Conservation (phyloP, 2,113 vertebrate genomes). For the Pholis gunnellus region DNA sequence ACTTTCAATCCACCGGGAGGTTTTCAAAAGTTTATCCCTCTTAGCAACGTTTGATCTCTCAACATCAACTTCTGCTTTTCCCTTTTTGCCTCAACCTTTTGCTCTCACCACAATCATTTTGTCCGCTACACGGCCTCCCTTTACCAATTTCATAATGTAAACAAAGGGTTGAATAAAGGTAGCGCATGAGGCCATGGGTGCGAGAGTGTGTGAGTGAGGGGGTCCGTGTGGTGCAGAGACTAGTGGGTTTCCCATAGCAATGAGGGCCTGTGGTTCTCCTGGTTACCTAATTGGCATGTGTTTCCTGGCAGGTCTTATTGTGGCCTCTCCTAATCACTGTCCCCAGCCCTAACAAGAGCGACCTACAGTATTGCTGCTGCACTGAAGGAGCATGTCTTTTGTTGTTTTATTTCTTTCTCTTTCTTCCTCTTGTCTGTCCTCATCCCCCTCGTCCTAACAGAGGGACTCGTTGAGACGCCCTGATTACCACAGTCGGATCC, state of each 20-base stretch:
- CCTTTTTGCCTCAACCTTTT: constrained; percentile 34
- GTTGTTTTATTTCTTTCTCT: constrained; percentile 80
- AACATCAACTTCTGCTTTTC: constrained; percentile 19
- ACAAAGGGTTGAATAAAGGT: constrained; percentile 62
- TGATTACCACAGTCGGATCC: constrained; percentile 77
- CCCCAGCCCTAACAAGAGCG: constrained; percentile 81
- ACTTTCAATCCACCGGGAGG: constrained; percentile 34
- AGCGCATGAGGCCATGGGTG: constrained; percentile 40
- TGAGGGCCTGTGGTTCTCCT: constrained; percentile 79
- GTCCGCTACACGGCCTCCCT: constrained; percentile 5
- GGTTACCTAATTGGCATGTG: constrained; percentile 86
- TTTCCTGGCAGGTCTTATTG: constrained; percentile 83
- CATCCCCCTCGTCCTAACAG: constrained; percentile 69
- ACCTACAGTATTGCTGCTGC: constrained; percentile 78
- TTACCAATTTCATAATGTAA: constrained; percentile 69
- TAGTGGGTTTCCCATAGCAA: constrained; percentile 79
- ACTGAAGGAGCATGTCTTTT: constrained; percentile 81
- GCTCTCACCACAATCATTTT: constrained; percentile 20
- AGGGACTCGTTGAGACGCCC: constrained; percentile 70
- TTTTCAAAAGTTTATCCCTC: constrained; percentile 34
- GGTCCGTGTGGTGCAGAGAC: constrained; percentile 47
- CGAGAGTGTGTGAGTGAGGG: neutral
- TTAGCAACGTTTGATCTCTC: constrained; percentile 34
- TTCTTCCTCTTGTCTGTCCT: constrained; percentile 72
- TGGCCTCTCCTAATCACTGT: constrained; percentile 83